Base-by-base conservation (phyloP, 2,888 invertebrate genomes). In the Marronus borbonicus region DNA sequence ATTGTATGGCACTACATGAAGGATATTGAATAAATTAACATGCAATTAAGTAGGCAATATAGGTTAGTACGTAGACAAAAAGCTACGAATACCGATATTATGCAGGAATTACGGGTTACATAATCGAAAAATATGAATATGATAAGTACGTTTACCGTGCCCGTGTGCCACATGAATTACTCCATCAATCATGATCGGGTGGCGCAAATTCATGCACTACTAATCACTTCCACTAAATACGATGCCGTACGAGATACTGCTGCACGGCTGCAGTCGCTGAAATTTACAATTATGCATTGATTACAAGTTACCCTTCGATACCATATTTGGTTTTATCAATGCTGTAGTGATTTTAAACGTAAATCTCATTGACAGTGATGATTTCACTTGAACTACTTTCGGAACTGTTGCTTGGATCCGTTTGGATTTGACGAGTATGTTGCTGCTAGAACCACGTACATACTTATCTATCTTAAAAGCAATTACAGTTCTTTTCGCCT, bases 371-470 rank as follows among this genome's bases (percentile, higher is more conserved):
- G 68, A 52, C 50, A 28, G 60, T 12, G 60, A 74, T 60, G 60
- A 60, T 17, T 60, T 74, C 60, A 74, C 72, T 74, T 74, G 72
- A 74, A 74, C 72, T 74, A 74, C 72, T 74, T 74, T 60, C 44
- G 72, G 60, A 24, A 20, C 31, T 36, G 28, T 31, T 55, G 44
- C n/a, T 31, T 31, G 31, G 31, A 62, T 62, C 62, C 14, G 62
- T 62, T 62, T 10, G 62, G 20, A n/a, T 31, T 62, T 24, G 20
- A 60, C 4, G 31, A 31, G 20, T 39, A 39, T 24, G 72, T 60
- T 28, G 20, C 60, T n/a, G 44, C 31, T 31, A 31, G 4, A 5
- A 31, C 31, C 5, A 5, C 31, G 4, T 31, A 31, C 31, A 31
- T 49, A 24, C 20, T 24, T 62, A 31, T 14, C n/a, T 60, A 44